Evolutionary conservation across 2,113 vertebrate species (phyloP), one percentile per base, ranked within the genome.

Genomic region (Phyllostomus discolor): DNA sequence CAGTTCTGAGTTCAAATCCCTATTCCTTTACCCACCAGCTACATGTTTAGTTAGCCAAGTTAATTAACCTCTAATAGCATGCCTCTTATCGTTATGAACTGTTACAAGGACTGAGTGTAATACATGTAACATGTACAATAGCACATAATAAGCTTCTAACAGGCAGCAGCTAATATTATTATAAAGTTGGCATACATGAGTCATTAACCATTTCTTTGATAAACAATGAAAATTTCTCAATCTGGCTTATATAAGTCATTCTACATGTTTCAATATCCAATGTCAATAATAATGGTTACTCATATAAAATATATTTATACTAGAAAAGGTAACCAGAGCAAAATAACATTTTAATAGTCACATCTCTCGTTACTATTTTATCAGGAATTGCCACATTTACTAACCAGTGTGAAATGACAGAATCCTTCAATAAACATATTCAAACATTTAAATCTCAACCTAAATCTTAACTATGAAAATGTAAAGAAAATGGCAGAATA

Each of bases 1-100:
- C 35, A 78, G 24, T 28, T 17, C 85, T 86, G 28, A 19, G 20
- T 90, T 95, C 38, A 94, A 95, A 87, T 83, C 12, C 33, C 64
- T 92, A 73, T 7, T 59, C 75, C 10, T 70, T 79, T 59, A 96
- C 9, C 83, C 93, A 88, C 50, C 64, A 64, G 19, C 67, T 81
- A 81, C 31, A 67, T 76, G 22, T 76, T 70, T 31, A 85, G 19
- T 70, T 31, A 85, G 19, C 50, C 50, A 91, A 89, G n/a, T 86
- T 92, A 94, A 20, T 94, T 70, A 94, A 70, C 11, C 38, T 95
- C 73, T 95, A 43, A 69, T 86, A 95, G 91, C n/a, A 15, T 93
- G 43, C 31, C 41, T 95, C 24, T 79, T 78, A 75, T 12, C 43
- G 81, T 10, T 94, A 12, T 91, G 54, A 91, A 95, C 4, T 91